Percentiles rank a stretch among this genome's conserved stretches.
These are phyloP conservation scores for Talpa occidentalis DNA, from an alignment of 2,113 vertebrate genomes.

Conservation along the genomic window DNA sequence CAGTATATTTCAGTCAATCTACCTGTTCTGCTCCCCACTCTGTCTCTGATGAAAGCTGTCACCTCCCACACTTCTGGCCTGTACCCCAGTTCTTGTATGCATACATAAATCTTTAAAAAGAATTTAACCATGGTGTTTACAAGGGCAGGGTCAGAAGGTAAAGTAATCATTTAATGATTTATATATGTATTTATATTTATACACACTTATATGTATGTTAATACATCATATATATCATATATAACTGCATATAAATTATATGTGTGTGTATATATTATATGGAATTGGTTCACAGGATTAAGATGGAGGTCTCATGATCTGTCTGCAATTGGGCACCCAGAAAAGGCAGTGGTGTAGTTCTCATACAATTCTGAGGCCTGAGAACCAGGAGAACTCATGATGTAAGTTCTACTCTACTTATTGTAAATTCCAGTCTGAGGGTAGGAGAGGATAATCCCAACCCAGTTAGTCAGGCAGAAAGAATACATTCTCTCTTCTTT, in stretches of 20 bases:
- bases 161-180: background rate
- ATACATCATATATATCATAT: too few relatives aligned
- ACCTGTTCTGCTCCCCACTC: too few relatives aligned
- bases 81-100: too few relatives aligned
- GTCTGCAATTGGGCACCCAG: background rate
- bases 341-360: background rate
- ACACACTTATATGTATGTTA: too few relatives aligned
- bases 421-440: background rate
- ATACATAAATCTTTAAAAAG: too few relatives aligned
- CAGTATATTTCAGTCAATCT: too few relatives aligned
- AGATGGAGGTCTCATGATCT: background rate
- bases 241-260: too few relatives aligned
- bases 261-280: background rate
- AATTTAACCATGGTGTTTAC: background rate
- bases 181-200: too few relatives aligned
- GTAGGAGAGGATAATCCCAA: background rate
- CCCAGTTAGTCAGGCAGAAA: background rate
- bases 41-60: too few relatives aligned
- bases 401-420: background rate
- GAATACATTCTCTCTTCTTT: background rate
- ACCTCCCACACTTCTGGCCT: too few relatives aligned
- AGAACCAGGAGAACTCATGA: background rate
- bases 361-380: background rate
- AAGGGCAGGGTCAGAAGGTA: background rate
- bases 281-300: background rate